These are phyloP conservation scores for Drosophila tsacasi DNA, from an alignment of 1,140 invertebrate species.

Conservation along the genomic window DNA sequence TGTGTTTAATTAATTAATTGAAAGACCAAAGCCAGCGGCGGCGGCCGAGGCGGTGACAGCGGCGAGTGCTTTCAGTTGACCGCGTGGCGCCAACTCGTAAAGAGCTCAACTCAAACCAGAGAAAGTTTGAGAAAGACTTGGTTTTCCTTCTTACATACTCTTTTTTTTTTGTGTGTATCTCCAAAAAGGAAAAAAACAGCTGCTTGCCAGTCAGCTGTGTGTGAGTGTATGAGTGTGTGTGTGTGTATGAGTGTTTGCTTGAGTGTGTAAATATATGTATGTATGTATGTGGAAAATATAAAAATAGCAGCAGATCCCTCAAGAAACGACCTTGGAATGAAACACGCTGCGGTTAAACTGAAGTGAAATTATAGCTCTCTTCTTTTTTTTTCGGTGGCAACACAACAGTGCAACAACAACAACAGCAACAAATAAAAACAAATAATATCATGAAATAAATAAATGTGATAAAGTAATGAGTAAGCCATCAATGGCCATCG, in stretches of 20 bases:
- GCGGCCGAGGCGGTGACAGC: slow-evolving; percentile 2
- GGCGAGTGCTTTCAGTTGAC: slow-evolving; percentile 51
- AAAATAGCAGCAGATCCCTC: slow-evolving; percentile 45
- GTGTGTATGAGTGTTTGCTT: background rate
- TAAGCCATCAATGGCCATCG: slow-evolving; percentile 24
- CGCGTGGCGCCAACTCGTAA: slow-evolving; percentile 71
- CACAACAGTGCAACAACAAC: slow-evolving; percentile 8
- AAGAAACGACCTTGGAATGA: slow-evolving; percentile 59
- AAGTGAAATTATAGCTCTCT: background rate
- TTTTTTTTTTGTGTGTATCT: slow-evolving; percentile 10
- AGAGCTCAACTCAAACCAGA: slow-evolving; percentile 40
- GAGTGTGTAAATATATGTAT: slow-evolving; percentile 6
- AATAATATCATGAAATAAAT: background rate
- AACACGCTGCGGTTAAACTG: slow-evolving; percentile 31
- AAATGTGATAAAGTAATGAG: slow-evolving; percentile 20
- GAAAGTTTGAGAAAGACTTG: background rate
- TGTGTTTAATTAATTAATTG: slow-evolving; percentile 80
- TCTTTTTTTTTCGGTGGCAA: slow-evolving; percentile 24
- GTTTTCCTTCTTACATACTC: background rate
- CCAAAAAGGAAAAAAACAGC: slow-evolving; percentile 46
- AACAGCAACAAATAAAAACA: background rate
- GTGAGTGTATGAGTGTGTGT: background rate
- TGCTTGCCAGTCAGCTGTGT: slow-evolving; percentile 52
- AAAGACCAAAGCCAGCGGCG: slow-evolving; percentile 39
- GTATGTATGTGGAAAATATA: slow-evolving; percentile 22